These are phyloP conservation scores for Brachyistius frenatus DNA, from an alignment of 2,113 vertebrate genomes.

Conservation along the genomic window DNA sequence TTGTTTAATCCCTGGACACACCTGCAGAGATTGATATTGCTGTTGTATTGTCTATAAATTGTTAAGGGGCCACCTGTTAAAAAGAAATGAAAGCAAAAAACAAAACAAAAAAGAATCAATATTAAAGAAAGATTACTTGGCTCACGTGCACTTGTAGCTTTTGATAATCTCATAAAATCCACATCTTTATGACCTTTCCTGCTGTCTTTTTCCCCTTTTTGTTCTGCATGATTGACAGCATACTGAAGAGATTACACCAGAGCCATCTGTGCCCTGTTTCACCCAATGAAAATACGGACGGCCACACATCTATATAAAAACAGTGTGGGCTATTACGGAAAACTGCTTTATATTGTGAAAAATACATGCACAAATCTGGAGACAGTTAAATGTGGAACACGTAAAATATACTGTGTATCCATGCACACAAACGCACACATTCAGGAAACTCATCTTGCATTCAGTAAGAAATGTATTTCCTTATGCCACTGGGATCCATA, in stretches of 20 bases:
- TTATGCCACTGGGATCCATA: conserved; percentile 67
- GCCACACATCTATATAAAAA: conserved; percentile 63
- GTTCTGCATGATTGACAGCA: conserved; percentile 71
- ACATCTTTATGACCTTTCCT: conserved; percentile 57
- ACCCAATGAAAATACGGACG: conserved; percentile 74
- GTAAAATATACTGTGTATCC: conserved; percentile 21
- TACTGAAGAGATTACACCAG: conserved; percentile 82
- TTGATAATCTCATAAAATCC: conserved; percentile 41
- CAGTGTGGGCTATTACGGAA: conserved; percentile 13
- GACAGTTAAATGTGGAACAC: conserved; percentile 17
- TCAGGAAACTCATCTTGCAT: conserved; percentile 40
- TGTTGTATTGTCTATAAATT: conserved; percentile 24
- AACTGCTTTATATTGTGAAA: conserved; percentile 17
- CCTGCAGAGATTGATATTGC: conserved; percentile 46
- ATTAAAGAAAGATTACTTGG: conserved; percentile 22
- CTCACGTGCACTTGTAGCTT: conserved; percentile 19
- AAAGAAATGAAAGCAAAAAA: conserved; percentile 6
- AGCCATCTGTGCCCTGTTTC: conserved; percentile 84
- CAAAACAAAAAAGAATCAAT: not conserved
- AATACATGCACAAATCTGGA: conserved; percentile 15
- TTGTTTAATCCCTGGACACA: conserved; percentile 65
- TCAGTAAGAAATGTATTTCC: conserved; percentile 61
- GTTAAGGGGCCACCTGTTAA: conserved; percentile 1
- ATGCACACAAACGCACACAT: conserved; percentile 12
- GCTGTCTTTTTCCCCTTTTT: conserved; percentile 49